Base-by-base conservation (phyloP, 2,797 vertebrate species). In the Enteromius argenteus region DNA sequence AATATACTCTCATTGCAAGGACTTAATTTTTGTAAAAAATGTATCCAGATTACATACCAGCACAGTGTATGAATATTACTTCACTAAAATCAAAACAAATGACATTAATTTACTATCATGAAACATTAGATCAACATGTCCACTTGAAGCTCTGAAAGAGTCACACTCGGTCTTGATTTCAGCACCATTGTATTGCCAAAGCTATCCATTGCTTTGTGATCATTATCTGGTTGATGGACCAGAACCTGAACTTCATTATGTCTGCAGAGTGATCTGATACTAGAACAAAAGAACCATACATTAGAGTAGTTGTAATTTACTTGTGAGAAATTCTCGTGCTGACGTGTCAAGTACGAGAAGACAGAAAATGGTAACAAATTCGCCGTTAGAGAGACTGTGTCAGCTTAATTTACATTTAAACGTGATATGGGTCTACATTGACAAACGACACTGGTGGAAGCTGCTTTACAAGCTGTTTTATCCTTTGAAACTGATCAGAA, bases 201-300 rank as follows among this genome's bases (percentile, higher is more conserved):
- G 69, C 51, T 49, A 81, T 74, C 69, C 14, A 51, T 64, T 74
- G 37, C 79, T 81, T 17, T 60, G 72, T 42, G 71, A 83, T 76
- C 32, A 3, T 67, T 75, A 67, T 76, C 72, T 67, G 68, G 53
- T 76, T 56, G 72, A 75, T 83, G 72, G 72, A 83, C 44, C 72
- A 76, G 71, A 83, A 67, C 81, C 21, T 67, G 71, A 75, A 74
- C 81, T 74, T 73, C 30, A 66, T 83, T 83, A 76, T 56, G 46
- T 67, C 60, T 42, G 15, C 32, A 53, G 42, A 27, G 72, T 66
- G 44, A 83, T 53, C 72, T 83, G 81, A 83, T 76, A 81, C 67
- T 62, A 51, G 56, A 62, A 23, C 27, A 80, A 72, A 81, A 51
- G 27, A n/a, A 58, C 10, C 30, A 21, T 58, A 35, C 68, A 46